phyloP scores from a whole-genome alignment of 1,140 invertebrate species.

The Drosophila pectinifera region DNA sequence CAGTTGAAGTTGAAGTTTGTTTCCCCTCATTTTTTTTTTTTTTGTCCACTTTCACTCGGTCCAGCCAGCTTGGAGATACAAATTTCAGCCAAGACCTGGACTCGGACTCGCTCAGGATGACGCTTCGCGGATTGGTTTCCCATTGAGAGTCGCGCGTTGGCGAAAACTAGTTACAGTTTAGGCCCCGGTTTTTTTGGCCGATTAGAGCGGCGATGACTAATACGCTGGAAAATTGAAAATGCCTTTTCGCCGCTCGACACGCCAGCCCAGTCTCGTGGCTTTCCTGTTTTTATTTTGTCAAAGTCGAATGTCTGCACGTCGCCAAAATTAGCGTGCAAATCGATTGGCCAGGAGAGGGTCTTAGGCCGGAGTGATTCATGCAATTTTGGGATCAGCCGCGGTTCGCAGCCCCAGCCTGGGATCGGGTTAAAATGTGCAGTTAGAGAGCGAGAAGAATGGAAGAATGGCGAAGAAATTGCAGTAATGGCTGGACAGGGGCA shows the following conservation, averaged over 20 bases:
- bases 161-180: conserved; percentile 80
- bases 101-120: conserved; percentile 59
- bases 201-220: conserved; percentile 72
- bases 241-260: conserved; percentile 46
- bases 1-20: conserved; percentile 44
- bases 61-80: conserved; percentile 29
- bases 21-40: conserved; percentile 14
- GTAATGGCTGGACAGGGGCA: conserved; percentile 4
- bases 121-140: conserved; percentile 54
- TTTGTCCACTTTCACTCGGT: conserved; percentile 76
- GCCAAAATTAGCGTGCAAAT: conserved; percentile 76
- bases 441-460: conserved; percentile 32
- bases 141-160: conserved; percentile 20
- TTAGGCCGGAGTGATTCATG: conserved; percentile 47
- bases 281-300: conserved; percentile 56
- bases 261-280: conserved; percentile 28
- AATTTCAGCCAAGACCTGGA: conserved; percentile 13
- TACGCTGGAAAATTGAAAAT: conserved; percentile 80
- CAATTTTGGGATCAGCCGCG: conserved; percentile 35
- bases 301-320: conserved; percentile 69
- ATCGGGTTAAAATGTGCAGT: conserved; percentile 45
- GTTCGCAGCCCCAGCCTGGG: conserved; percentile 9
- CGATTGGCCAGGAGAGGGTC: conserved; percentile 55
- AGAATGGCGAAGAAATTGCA: conserved; percentile 30
- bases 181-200: conserved; percentile 43